Evolutionary conservation across 2,113 vertebrate genomes (phyloP).

Genomic region (Mustela lutreola): DNA sequence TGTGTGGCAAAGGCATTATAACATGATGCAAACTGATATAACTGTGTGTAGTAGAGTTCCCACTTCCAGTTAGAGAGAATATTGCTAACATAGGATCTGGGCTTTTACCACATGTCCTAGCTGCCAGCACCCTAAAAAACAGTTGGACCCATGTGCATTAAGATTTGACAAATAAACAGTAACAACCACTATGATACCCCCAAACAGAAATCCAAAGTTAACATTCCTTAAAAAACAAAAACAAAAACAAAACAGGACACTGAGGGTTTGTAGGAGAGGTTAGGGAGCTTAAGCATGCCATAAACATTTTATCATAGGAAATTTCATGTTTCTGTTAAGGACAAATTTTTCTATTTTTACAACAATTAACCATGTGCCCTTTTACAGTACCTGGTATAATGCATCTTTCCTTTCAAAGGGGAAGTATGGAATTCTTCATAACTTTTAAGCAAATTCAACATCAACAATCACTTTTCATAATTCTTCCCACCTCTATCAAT

Average conservation of each 20-base stretch:
- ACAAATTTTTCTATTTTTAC: background rate
- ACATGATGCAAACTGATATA: conserved; percentile 81
- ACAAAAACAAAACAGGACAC: background rate
- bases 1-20: conserved; percentile 82
- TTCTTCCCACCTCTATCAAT: conserved; percentile 11
- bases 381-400: conserved; percentile 66
- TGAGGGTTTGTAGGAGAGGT: conserved; percentile 12
- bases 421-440: conserved; percentile 55
- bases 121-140: background rate
- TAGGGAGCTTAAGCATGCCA: background rate
- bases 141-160: background rate
- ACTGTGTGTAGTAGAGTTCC: conserved; percentile 67
- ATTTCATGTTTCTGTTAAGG: conserved; percentile 49
- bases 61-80: conserved; percentile 25
- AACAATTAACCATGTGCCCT: conserved; percentile 43
- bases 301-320: conserved; percentile 59
- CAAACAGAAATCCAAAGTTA: conserved; percentile 31
- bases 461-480: background rate
- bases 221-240: background rate
- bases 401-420: conserved; percentile 70
- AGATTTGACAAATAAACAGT: conserved; percentile 4
- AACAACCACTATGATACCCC: background rate
- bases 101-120: background rate
- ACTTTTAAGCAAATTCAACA: conserved; percentile 49
- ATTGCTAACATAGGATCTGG: background rate